Conservation (phyloP, 53 echinoderm and acorn worm genomes). For the Apostichopus leukothele region DNA sequence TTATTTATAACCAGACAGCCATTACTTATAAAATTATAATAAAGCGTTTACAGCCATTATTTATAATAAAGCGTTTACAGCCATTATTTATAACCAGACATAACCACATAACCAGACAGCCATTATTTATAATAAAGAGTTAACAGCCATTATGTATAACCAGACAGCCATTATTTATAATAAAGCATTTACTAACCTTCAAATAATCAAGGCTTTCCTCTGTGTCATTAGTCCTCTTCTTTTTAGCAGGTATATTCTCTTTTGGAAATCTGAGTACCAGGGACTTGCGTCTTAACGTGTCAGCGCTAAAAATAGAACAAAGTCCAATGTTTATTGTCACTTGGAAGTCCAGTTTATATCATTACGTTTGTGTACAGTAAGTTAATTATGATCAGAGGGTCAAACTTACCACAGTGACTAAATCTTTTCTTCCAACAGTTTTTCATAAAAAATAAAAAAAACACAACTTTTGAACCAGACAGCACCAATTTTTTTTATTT, state of each 20-base stretch:
- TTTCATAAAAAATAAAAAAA: no score
- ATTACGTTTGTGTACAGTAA: no score
- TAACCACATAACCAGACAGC: background rate
- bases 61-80: background rate
- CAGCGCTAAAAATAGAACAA: slow-evolving; percentile 60
- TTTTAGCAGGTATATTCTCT: slow-evolving; percentile 78
- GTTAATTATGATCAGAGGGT: no score
- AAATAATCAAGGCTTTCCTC: slow-evolving; percentile 89
- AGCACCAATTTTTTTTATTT: no score
- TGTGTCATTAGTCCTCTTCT: slow-evolving; percentile 74
- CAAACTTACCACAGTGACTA: no score
- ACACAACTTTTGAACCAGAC: no score
- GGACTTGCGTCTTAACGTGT: slow-evolving; percentile 76
- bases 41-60: no score
- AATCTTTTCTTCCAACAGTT: no score
- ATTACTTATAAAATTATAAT: no score
- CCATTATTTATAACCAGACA: background rate
- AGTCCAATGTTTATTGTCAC: background rate
- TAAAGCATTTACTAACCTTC: slow-evolving; percentile 56
- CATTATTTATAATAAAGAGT: background rate
- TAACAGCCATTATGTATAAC: background rate
- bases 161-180: no score
- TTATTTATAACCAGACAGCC: no score
- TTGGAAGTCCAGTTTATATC: no score
- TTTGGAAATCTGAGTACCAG: slow-evolving; percentile 94